Conservation (phyloP, 2,113 vertebrate species). For the Microtus pennsylvanicus region DNA sequence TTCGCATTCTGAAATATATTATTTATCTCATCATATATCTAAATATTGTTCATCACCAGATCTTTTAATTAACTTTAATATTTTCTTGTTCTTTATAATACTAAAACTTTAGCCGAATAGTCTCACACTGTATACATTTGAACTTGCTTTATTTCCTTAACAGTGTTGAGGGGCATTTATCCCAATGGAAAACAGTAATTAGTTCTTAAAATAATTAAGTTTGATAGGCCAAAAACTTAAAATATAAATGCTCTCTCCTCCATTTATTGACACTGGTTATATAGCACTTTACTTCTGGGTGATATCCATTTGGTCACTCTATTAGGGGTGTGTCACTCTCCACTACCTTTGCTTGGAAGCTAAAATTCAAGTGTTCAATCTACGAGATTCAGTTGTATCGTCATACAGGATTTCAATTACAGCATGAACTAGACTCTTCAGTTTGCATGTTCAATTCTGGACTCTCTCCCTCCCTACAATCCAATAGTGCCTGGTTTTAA, state of each 20-base stretch:
- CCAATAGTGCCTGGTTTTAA: conserved; percentile 44
- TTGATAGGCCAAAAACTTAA: conserved; percentile 29
- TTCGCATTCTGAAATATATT: conserved; percentile 34
- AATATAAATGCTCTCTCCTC: neutral
- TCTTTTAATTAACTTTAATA: neutral
- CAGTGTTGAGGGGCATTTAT: conserved; percentile 32
- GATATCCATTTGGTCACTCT: conserved; percentile 17
- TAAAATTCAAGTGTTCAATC: conserved; percentile 9
- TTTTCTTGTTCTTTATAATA: conserved; percentile 21
- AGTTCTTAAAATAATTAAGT: conserved; percentile 43
- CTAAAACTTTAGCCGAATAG: conserved; percentile 23
- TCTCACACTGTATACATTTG: neutral
- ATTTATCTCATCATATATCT: conserved; percentile 15
- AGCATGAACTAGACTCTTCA: neutral
- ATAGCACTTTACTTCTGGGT: neutral
- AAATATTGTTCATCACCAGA: conserved; percentile 17
- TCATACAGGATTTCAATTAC: conserved; percentile 46
- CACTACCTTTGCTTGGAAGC: conserved; percentile 58
- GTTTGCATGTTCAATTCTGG: conserved; percentile 20
- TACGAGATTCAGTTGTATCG: neutral
- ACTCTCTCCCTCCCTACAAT: conserved; percentile 42
- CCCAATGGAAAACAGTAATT: conserved; percentile 4
- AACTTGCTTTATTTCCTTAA: conserved; percentile 48
- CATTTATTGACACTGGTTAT: conserved; percentile 24
- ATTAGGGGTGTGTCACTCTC: conserved; percentile 7